These are phyloP conservation scores for Tenthredo mesomela DNA, from an alignment of 2,888 invertebrate species.

Conservation along the genomic window DNA sequence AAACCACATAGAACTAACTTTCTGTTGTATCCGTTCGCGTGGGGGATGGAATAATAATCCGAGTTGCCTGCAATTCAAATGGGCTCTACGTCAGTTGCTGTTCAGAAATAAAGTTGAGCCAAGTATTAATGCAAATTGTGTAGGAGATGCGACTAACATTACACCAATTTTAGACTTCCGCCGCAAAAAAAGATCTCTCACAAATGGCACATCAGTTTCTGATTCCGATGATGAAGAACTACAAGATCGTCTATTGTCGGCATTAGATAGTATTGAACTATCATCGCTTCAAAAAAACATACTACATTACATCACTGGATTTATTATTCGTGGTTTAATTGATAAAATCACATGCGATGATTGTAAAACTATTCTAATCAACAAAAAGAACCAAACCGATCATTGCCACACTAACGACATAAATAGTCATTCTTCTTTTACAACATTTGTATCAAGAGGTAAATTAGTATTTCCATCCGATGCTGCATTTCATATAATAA, in stretches of 20 bases:
- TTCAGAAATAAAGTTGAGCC: constrained; percentile 51
- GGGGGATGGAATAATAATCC: constrained; percentile 56
- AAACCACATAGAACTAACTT: constrained; percentile 53
- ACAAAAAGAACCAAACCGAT: not conserved
- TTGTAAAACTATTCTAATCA: constrained; percentile 34
- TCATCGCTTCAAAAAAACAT: constrained; percentile 41
- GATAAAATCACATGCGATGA: constrained; percentile 27
- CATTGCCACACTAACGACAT: constrained; percentile 39
- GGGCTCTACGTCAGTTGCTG: constrained; percentile 51
- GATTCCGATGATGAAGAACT: constrained; percentile 15
- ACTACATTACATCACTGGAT: constrained; percentile 47
- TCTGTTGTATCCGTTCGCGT: constrained; percentile 52
- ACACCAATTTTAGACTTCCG: constrained; percentile 39
- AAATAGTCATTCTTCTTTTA: constrained; percentile 33
- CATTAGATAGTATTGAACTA: constrained; percentile 38
- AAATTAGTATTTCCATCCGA: constrained; percentile 49
- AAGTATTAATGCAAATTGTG: constrained; percentile 53
- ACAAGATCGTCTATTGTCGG: not conserved
- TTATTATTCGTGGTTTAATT: constrained; percentile 18
- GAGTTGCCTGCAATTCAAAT: constrained; percentile 51
- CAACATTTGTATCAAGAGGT: constrained; percentile 47
- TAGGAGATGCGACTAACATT: constrained; percentile 6
- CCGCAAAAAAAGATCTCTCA: constrained; percentile 19
- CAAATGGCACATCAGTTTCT: constrained; percentile 18
- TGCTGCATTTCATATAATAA: constrained; percentile 34